Evolutionary conservation across 1,140 invertebrate genomes (phyloP), one percentile per base, ranked within the genome.

Genomic region (Propsilocerus akamusi): DNA sequence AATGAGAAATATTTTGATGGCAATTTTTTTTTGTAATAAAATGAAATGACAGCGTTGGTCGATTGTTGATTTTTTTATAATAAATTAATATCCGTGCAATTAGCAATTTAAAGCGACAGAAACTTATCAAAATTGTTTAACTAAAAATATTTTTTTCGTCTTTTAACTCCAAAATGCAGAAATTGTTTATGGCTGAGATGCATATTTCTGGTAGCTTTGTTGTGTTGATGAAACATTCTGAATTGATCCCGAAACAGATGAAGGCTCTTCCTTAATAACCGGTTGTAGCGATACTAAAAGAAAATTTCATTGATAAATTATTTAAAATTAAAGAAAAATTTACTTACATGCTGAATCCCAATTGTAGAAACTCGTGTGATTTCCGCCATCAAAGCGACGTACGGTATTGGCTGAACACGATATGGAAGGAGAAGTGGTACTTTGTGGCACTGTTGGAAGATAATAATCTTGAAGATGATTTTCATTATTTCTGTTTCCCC

Each of bases 401-500:
- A 20, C 22, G 17, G 34, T n/a, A 20, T 41, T 41, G 17, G 28
- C 14, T 12, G 34, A 41, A 20, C 34, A 41, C 14, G 34, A 17
- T 17, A 37, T n/a, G 14, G 34, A 37, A 7, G 34, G 34, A 4
- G 34, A 41, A 20, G 34, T 41, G 3, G 34, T 41, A 20, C 34
- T 41, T 20, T 41, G 34, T 20, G 34, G 34, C 17, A 41, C 34
- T 41, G 34, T n/a, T 17, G 34, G 5, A 17, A 41, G 14, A 41
- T 41, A 41, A 17, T 41, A 41, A 41, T 41, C 34, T 41, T n/a
- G n/a, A 41, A 17, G 34, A 41, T 41, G 34, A 41, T 20, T n/a
- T n/a, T n/a, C n/a, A n/a, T n/a, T 41, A 41, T 17, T 17, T 41
- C 22, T 17, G 10, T 4, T n/a, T 14, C 14, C 4, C 34, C 10